phyloP scores from a whole-genome alignment of 2,888 invertebrate genomes.

The Tenthredo amoena region DNA sequence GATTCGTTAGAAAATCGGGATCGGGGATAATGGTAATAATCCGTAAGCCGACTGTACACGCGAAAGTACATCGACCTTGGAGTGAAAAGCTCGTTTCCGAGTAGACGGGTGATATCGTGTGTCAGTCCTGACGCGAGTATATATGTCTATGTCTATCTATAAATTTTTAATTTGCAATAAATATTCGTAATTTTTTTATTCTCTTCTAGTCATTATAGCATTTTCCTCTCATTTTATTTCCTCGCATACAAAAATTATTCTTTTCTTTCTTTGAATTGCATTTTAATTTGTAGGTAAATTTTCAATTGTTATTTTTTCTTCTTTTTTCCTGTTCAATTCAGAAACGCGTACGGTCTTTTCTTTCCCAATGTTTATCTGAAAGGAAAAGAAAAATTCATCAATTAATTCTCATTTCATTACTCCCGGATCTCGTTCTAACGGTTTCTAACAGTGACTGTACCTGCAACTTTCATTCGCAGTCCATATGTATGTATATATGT shows the following conservation, averaged over 20 bases:
- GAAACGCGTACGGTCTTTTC: not conserved
- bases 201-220: not conserved
- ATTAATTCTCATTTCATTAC: not conserved
- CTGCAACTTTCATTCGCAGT: constrained; percentile 17
- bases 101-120: constrained; percentile 12
- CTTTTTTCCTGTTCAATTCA: not conserved
- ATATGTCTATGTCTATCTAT: not conserved
- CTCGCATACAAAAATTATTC: not conserved
- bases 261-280: not conserved
- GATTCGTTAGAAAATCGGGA: not conserved
- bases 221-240: not conserved
- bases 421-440: not conserved
- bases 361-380: not conserved
- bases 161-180: not conserved
- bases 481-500: not conserved
- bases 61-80: constrained; percentile 45
- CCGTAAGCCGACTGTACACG: constrained; percentile 23
- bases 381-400: not conserved
- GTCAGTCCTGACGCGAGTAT: not conserved
- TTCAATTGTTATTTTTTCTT: not conserved
- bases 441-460: constrained; percentile 16
- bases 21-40: not conserved
- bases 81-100: constrained; percentile 38
- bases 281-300: not conserved
- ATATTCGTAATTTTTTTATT: not conserved